phyloP scores from a whole-genome alignment of 1,140 invertebrate genomes.

The Latrodectus geometricus region DNA sequence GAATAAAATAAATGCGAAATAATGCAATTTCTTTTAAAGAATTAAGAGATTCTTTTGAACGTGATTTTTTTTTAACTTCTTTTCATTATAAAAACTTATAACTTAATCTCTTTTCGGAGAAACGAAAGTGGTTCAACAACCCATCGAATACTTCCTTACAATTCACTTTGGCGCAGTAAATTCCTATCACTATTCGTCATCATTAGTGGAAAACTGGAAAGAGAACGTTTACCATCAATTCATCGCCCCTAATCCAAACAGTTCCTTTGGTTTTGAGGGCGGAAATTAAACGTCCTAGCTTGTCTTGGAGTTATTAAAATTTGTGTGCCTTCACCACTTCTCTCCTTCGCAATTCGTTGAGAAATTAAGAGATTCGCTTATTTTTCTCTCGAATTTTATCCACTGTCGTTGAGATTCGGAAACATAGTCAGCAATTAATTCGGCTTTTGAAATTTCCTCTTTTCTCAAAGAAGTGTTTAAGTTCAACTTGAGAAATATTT shows the following conservation, averaged over 20 bases:
- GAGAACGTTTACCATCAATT: conserved; percentile 9
- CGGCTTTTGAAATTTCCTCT: too few species aligned
- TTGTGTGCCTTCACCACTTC: conserved; percentile 1
- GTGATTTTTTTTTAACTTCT: too few species aligned
- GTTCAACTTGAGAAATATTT: too few species aligned
- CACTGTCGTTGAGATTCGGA: too few species aligned
- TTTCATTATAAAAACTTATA: neutral
- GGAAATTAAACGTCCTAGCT: conserved; percentile 53
- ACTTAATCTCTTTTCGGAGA: neutral
- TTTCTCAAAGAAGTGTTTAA: too few species aligned
- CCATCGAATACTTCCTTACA: neutral
- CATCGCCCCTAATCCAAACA: conserved; percentile 45
- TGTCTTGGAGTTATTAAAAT: conserved; percentile 47
- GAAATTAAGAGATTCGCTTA: neutral
- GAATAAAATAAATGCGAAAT: too few species aligned
- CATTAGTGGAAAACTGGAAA: conserved; percentile 14
- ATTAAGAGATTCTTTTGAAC: too few species aligned
- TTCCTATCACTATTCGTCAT: conserved; percentile 41
- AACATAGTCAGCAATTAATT: too few species aligned
- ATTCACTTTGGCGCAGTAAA: conserved; percentile 3
- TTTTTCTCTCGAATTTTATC: neutral
- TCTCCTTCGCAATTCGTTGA: neutral
- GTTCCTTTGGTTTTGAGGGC: conserved; percentile 38
- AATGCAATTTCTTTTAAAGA: too few species aligned
- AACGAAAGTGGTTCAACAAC: neutral